Conservation (phyloP, 1,140 invertebrate species). For the Odontomachus brunneus region DNA sequence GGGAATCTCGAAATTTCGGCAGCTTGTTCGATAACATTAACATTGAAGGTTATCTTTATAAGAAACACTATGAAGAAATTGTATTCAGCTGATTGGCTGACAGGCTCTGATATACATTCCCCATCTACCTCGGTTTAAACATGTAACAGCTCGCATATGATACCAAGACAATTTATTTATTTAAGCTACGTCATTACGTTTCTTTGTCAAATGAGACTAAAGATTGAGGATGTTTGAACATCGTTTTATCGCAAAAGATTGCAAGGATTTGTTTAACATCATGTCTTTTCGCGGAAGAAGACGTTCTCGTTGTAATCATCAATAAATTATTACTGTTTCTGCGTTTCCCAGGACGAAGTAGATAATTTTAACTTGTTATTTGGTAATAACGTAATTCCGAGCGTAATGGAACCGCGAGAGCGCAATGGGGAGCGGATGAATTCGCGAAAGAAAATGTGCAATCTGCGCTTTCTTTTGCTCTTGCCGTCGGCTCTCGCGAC, state of each 20-base stretch:
- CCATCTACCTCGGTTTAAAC: too few species aligned
- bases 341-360: not conserved
- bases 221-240: too few species aligned
- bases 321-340: conserved; percentile 8
- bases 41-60: too few species aligned
- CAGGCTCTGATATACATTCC: too few species aligned
- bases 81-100: not conserved
- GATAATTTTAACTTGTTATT: not conserved
- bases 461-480: conserved; percentile 1
- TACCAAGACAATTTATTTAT: too few species aligned
- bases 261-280: not conserved
- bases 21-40: not conserved
- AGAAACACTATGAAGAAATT: not conserved
- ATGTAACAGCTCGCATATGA: too few species aligned
- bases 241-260: too few species aligned
- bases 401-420: not conserved
- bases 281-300: not conserved
- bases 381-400: conserved; percentile 5
- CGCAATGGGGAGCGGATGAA: too few species aligned
- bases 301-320: not conserved
- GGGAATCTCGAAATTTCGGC: not conserved
- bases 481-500: too few species aligned
- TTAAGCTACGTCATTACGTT: too few species aligned
- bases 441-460: not conserved
- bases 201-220: too few species aligned